Evolutionary conservation across 1,140 invertebrate species (phyloP).

Genomic region (Brachionus angularis): DNA sequence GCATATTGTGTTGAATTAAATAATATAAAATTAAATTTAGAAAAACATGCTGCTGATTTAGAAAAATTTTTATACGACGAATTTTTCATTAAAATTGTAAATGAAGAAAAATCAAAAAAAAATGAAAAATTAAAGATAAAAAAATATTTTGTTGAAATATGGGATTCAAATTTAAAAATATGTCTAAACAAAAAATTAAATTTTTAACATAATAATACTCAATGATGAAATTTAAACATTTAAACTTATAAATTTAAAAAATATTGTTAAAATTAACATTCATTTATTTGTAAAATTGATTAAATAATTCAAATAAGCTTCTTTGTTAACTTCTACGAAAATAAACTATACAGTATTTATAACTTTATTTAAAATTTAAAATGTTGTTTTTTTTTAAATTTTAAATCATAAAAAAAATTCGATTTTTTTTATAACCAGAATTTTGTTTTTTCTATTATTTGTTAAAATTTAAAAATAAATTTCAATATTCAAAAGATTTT

Average conservation of each 20-base stretch:
- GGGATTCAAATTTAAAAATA: neutral
- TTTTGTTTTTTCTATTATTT: too few species aligned
- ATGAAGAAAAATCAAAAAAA: neutral
- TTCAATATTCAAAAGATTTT: too few species aligned
- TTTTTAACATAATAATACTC: neutral
- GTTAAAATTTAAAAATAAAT: too few species aligned
- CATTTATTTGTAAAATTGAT: too few species aligned
- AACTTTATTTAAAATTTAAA: too few species aligned
- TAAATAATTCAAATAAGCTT: too few species aligned
- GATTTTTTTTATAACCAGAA: too few species aligned
- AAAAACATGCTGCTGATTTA: neutral
- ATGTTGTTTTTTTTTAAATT: too few species aligned
- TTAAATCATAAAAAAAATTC: too few species aligned
- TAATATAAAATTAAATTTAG: neutral
- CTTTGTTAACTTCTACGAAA: too few species aligned
- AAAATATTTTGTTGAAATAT: constrained; percentile 1
- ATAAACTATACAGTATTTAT: too few species aligned
- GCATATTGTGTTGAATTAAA: neutral
- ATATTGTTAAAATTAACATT: too few species aligned
- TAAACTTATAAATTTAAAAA: neutral
- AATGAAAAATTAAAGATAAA: neutral
- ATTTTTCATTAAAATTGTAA: neutral
- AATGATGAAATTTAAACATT: neutral
- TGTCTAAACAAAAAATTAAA: neutral
- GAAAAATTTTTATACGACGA: neutral